Conservation (phyloP, 2,797 vertebrate genomes). For the Cygnus olor region DNA sequence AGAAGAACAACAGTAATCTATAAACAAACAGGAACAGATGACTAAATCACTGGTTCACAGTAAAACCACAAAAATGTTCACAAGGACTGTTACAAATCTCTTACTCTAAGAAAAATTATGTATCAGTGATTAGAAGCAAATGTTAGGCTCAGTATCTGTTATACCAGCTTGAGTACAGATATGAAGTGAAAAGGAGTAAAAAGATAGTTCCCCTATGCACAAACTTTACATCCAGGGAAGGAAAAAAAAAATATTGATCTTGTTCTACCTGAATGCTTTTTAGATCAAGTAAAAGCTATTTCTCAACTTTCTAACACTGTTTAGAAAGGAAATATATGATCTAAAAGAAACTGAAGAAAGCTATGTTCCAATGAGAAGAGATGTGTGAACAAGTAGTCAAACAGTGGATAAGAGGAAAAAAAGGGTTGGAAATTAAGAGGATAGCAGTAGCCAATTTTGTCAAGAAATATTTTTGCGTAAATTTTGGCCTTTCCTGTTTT, state of each 20-base stretch:
- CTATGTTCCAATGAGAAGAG: not conserved
- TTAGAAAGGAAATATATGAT: not conserved
- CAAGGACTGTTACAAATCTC: not conserved
- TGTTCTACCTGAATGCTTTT: not conserved
- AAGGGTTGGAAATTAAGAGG: not conserved
- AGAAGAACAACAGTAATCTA: not conserved
- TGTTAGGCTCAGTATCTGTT: not conserved
- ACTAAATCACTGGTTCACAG: not conserved
- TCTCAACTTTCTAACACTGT: not conserved
- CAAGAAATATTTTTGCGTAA: not conserved
- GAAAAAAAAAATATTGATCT: not conserved
- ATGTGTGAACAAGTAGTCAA: not conserved
- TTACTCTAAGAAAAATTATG: not conserved
- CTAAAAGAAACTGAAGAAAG: constrained; percentile 11
- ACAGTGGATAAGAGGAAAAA: not conserved
- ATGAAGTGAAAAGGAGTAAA: not conserved
- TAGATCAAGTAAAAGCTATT: not conserved
- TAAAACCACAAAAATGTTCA: not conserved
- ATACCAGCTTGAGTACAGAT: not conserved
- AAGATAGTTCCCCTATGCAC: not conserved
- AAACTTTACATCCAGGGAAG: not conserved
- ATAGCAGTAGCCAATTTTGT: not conserved
- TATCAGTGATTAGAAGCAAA: not conserved
- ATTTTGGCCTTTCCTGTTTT: not conserved
- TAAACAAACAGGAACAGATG: not conserved